A percentile compares a stretch with the other conserved stretches of the same genome.
Conservation (phyloP, 2,113 vertebrate species). For the Diadophis punctatus region DNA sequence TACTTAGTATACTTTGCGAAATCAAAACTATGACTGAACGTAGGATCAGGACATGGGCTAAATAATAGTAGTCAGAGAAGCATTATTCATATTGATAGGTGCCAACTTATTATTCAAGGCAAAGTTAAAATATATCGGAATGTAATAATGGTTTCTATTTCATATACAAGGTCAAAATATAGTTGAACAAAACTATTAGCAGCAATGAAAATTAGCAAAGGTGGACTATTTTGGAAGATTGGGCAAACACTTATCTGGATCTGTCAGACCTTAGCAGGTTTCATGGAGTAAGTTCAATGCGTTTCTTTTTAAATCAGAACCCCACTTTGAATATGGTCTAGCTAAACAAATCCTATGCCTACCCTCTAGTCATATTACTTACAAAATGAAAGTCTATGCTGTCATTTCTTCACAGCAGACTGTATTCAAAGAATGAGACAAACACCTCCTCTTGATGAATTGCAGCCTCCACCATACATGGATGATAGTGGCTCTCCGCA, state of each 20-base stretch:
- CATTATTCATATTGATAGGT: background rate
- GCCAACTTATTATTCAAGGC: background rate
- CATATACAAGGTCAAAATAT: background rate
- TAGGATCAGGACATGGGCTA: background rate
- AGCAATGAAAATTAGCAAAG: background rate
- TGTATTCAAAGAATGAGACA: constrained; percentile 97
- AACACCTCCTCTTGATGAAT: constrained; percentile 91
- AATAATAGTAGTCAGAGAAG: background rate
- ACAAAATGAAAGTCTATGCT: constrained; percentile 39
- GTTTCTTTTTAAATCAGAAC: background rate
- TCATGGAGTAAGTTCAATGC: background rate
- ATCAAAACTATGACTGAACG: background rate
- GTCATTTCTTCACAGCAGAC: constrained; percentile 77
- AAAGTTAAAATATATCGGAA: background rate
- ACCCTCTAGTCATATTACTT: background rate
- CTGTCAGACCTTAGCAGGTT: background rate
- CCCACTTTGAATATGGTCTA: background rate
- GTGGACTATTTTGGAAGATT: background rate
- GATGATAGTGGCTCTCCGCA: constrained; percentile 93
- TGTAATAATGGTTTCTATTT: background rate
- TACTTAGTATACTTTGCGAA: background rate
- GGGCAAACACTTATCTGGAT: background rate
- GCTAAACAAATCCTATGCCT: background rate
- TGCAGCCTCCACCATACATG: constrained; percentile 94
- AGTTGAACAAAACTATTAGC: background rate